Evolutionary conservation across 2,888 invertebrate species (phyloP).

Genomic region (Hydriomena furcata): DNA sequence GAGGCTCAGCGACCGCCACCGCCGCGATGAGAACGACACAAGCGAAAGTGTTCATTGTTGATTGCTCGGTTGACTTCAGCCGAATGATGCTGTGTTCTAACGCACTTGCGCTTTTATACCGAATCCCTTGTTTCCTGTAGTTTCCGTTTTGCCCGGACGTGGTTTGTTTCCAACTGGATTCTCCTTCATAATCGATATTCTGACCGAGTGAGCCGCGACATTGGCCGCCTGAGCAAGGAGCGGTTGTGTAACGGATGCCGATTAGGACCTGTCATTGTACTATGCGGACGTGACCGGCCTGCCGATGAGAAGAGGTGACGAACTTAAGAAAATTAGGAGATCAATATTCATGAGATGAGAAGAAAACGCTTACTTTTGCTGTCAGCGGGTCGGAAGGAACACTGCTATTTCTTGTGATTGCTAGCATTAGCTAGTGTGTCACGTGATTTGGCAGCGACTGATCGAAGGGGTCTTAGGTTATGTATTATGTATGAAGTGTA

Average conservation of each 20-base stretch:
- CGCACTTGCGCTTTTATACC: conserved; percentile 62
- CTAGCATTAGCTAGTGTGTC: conserved; percentile 17
- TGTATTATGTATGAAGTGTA: conserved; percentile 59
- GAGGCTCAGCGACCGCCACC: conserved; percentile 65
- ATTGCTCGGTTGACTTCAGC: conserved; percentile 55
- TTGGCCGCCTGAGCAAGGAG: conserved; percentile 73
- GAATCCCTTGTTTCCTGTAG: conserved; percentile 49
- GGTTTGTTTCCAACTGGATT: conserved; percentile 47
- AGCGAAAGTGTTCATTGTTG: conserved; percentile 65
- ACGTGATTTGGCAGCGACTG: conserved; percentile 29
- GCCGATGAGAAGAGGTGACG: conserved; percentile 41
- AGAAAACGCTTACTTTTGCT: conserved; percentile 48
- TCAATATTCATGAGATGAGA: conserved; percentile 71
- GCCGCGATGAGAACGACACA: conserved; percentile 62
- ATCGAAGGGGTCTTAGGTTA: conserved; percentile 36
- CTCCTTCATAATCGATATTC: conserved; percentile 72
- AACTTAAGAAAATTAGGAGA: conserved; percentile 61
- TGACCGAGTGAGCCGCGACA: conserved; percentile 65
- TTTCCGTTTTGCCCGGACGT: conserved; percentile 73
- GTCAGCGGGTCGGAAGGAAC: conserved; percentile 22
- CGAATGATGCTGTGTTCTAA: conserved; percentile 68
- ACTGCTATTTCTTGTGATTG: conserved; percentile 29
- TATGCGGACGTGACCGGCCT: conserved; percentile 62
- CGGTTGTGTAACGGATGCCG: conserved; percentile 69
- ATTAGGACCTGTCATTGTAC: conserved; percentile 77